Percentiles rank a stretch among this genome's conserved stretches.
Conservation (phyloP, 2,797 vertebrate species). For the Darevskia mixta region DNA sequence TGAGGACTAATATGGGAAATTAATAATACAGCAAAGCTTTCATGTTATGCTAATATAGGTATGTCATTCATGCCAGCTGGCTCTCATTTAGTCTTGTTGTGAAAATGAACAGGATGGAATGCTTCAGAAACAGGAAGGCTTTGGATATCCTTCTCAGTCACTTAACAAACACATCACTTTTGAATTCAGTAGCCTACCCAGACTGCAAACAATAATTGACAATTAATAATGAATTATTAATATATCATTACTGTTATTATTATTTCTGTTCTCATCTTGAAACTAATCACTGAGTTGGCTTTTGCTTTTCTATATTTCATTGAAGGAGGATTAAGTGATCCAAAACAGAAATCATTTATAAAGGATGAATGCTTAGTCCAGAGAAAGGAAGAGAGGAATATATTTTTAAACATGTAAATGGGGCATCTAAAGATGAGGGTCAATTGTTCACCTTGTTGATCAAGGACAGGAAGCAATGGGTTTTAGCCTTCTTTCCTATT, state of each 20-base stretch:
- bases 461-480: neutral
- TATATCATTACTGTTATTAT: no score
- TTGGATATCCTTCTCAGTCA: neutral
- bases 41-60: neutral
- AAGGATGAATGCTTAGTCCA: neutral
- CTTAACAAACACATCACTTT: neutral
- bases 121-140: conserved; percentile 25
- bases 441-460: neutral
- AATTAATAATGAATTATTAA: no score
- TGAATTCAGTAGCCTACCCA: neutral
- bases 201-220: neutral
- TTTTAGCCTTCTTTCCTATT: neutral
- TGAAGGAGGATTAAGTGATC: neutral
- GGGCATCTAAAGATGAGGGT: neutral
- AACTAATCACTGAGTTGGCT: neutral
- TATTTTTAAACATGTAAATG: conserved; percentile 7
- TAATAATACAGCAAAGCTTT: conserved; percentile 17
- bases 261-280: neutral
- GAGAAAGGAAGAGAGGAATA: neutral
- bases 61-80: conserved; percentile 31
- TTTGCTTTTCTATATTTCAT: neutral
- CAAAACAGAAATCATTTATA: neutral
- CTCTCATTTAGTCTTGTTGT: neutral
- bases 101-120: conserved; percentile 5
- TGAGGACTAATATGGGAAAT: neutral